phyloP scores from a whole-genome alignment of 2,888 invertebrate genomes.

The Chaitophorus viminalis region DNA sequence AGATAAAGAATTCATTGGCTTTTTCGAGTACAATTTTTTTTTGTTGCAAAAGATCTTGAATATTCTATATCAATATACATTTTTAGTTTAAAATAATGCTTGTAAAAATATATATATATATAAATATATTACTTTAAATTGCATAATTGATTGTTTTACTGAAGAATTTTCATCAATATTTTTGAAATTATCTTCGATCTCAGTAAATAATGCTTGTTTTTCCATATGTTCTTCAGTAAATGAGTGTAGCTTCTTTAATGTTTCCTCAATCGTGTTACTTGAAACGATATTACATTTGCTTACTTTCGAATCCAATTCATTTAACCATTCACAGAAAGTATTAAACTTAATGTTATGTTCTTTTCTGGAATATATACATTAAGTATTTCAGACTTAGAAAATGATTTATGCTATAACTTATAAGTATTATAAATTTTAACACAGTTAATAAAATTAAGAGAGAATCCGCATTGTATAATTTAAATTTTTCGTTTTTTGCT shows the following conservation, averaged over 20 bases:
- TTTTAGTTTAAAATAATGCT: conserved; percentile 19
- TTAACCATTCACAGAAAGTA: conserved; percentile 83
- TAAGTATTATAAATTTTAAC: too few relatives aligned
- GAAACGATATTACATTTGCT: conserved; percentile 83
- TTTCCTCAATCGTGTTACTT: conserved; percentile 82
- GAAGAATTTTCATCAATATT: neutral
- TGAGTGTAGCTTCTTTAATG: conserved; percentile 81
- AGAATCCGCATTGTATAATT: too few relatives aligned
- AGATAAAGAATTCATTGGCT: conserved; percentile 84
- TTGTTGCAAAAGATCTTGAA: conserved; percentile 78
- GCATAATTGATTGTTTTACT: conserved; percentile 5
- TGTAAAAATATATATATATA: neutral
- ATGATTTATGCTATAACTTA: too few relatives aligned
- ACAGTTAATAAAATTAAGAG: too few relatives aligned
- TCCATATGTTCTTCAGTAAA: conserved; percentile 86
- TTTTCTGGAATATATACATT: conserved; percentile 70
- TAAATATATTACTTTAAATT: conserved; percentile 28
- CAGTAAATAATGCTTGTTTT: conserved; percentile 80
- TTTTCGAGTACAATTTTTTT: conserved; percentile 81
- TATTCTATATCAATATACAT: conserved; percentile 67
- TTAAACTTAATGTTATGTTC: conserved; percentile 83
- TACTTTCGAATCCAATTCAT: conserved; percentile 70
- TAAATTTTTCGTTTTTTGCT: too few relatives aligned
- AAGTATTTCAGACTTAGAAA: too few relatives aligned
- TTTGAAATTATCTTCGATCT: conserved; percentile 85